A percentile compares a stretch with the other conserved stretches of the same genome.
Evolutionary conservation across 2,113 vertebrate species (phyloP).

Genomic region (Onychostruthus taczanowskii): DNA sequence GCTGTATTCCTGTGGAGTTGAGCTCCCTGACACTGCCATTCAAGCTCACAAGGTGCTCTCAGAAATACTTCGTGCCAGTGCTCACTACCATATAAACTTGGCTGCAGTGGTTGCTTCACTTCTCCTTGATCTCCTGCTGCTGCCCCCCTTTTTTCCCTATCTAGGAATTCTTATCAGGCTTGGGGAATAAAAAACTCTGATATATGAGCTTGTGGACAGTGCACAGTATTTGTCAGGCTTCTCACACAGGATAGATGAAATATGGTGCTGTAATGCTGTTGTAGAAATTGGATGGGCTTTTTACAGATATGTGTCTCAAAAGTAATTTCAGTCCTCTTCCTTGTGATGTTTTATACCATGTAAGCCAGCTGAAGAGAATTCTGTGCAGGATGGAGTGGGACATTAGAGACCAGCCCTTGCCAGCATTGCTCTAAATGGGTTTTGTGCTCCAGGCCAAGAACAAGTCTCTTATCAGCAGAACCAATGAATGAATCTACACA

Average conservation of each 20-base stretch:
- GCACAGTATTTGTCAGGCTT: not conserved
- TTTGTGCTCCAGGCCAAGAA: not conserved
- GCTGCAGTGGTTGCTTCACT: not conserved
- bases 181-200: not conserved
- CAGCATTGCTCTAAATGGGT: not conserved
- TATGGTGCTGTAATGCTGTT: not conserved
- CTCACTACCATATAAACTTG: not conserved
- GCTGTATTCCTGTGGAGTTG: not conserved
- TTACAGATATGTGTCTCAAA: not conserved
- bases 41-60: not conserved
- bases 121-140: not conserved
- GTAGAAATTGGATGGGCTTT: not conserved
- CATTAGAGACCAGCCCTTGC: not conserved
- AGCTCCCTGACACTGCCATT: not conserved
- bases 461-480: not conserved
- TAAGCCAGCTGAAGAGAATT: not conserved
- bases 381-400: not conserved
- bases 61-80: not conserved
- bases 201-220: not conserved
- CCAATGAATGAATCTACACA: rapidly evolving
- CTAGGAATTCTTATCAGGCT: not conserved
- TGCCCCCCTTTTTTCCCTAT: not conserved
- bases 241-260: not conserved
- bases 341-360: not conserved
- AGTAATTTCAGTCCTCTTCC: not conserved